Conservation (phyloP, 2,113 vertebrate genomes). For the Tragelaphus buxtoni region DNA sequence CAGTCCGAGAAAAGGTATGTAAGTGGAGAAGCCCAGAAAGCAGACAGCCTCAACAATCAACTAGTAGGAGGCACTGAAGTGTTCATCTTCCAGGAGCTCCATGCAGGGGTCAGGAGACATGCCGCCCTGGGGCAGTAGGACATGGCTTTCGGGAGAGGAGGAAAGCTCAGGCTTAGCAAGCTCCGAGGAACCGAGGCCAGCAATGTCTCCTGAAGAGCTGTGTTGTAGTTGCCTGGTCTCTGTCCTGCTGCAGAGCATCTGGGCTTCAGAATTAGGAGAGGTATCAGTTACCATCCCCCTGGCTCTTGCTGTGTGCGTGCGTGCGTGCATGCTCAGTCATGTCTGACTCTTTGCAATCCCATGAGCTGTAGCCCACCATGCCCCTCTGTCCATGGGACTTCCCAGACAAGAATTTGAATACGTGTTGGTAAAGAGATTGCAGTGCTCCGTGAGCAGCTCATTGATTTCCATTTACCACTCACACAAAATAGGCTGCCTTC, state of each 20-base stretch:
- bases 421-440: conserved; percentile 68
- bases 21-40: neutral
- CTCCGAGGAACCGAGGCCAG: rapidly evolving
- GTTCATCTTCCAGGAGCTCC: neutral
- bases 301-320: conserved; percentile 35
- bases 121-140: neutral
- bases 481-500: neutral
- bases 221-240: neutral
- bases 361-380: neutral
- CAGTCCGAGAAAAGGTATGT: neutral
- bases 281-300: conserved; percentile 55
- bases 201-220: neutral
- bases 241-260: neutral
- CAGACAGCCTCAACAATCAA: neutral
- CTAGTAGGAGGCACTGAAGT: neutral
- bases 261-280: conserved; percentile 42
- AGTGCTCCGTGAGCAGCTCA: conserved; percentile 71
- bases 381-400: neutral
- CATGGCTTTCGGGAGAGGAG: neutral
- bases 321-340: neutral
- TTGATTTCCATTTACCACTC: conserved; percentile 76
- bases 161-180: neutral
- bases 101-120: rapidly evolving
- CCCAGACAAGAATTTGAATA: neutral
- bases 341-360: neutral